Base-by-base conservation (phyloP, 2,113 vertebrate species). In the Tyrannus savana region DNA sequence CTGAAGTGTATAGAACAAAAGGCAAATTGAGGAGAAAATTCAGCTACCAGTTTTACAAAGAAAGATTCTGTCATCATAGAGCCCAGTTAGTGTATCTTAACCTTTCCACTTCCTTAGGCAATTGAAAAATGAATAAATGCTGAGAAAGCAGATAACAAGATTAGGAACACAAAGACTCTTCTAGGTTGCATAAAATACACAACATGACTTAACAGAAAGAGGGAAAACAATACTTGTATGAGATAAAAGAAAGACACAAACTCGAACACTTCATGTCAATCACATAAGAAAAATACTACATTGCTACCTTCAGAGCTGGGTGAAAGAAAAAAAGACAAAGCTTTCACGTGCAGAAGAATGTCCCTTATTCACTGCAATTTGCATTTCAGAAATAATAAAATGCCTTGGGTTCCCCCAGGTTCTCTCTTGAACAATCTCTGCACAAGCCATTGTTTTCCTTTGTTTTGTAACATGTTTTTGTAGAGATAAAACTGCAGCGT, bases 121-220 rank as follows among this genome's bases (percentile, higher is more conserved):
- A 84, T 27, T 80, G 62, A 95, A 96, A 96, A 93, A 91, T 33
- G 19, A 97, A 90, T 60, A 95, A 87, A 80, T 67, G 96, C 73
- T 79, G 76, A 83, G 63, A 72, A 68, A 67, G 62, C 71, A 96
- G 94, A 91, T 94, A 96, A 96, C 27, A 77, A 89, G 90, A 93
- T 94, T 93, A 91, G 84, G 83, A 91, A 85, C 41, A 55, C 12
- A 60, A 60, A 83, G 68, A n/a, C 72, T 93, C 79, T 55, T 88
- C 46, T 50, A 80, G 52, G 44, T 22, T 79, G 59, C 46, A 81
- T 84, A 88, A 93, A 94, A 95, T 53, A 85, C 4, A 81, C 76
- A 93, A 46, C 35, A 60, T 41, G 78, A 82, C 72, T 92, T 90
- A 74, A 91, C 72, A 67, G 80, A 91, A 90, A 68, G 64, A 87